Base-by-base conservation (phyloP, 2,797 vertebrate genomes). In the Taeniopygia guttata region DNA sequence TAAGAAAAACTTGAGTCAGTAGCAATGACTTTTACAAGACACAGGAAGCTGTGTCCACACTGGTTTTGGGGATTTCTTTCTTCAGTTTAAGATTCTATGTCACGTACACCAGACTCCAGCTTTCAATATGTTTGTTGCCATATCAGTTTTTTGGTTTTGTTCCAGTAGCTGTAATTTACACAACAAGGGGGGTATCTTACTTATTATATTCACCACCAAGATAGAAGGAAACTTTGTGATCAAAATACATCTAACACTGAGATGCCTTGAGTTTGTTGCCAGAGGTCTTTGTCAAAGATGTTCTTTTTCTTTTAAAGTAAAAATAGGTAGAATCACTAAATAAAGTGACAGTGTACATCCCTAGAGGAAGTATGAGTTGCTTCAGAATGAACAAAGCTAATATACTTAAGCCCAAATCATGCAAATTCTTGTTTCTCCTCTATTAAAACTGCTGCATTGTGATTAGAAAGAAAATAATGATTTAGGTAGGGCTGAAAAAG, bases 401-500 rank as follows among this genome's bases (percentile, higher is more conserved):
- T 76, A 73, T 45, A 56, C 87, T 84, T 56, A 48, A 83, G 79
- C 93, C 77, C 34, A 88, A 93, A 76, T 94, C 4, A 3, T 95
- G 76, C 40, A 76, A 92, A 76, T 29, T 46, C 20, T 91, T 79
- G 70, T 82, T 97, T 87, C 74, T 87, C 59, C 81, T 97, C 90
- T 95, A 95, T 94, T 95, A 91, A 95, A 96, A 95, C 88, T 77
- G 59, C 56, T 95, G 90, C 82, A 81, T 73, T 97, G 88, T 94
- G 90, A 96, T 97, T 95, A 90, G 84, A 96, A 90, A 85, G 16
- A 96, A 95, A 95, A 96, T 85, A 96, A 89, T 95, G 21, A 92
- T 95, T 97, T 96, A 93, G 67, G 84, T 94, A 90, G 91, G 83
- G 91, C 75, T 97, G 84, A 94, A 96, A 94, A 95, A 96, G 59